Conservation (phyloP, 2,888 invertebrate species). For the Oscheius sp. region DNA sequence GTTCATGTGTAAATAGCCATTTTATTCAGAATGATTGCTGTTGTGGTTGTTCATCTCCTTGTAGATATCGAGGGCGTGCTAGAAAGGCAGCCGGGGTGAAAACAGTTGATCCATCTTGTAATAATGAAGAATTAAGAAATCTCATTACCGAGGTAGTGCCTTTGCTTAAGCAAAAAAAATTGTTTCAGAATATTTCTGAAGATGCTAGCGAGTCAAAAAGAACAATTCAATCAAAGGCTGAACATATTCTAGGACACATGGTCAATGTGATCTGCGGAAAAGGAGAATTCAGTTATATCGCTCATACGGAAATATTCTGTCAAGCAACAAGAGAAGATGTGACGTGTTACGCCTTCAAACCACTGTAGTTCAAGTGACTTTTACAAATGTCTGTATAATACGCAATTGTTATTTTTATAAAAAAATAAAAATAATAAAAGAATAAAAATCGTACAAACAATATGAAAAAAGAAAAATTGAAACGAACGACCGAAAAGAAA, state of each 20-base stretch:
- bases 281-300: slow-evolving; percentile 67
- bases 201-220: slow-evolving; percentile 62
- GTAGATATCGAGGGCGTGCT: slow-evolving; percentile 50
- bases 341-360: slow-evolving; percentile 67
- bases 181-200: slow-evolving; percentile 29
- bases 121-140: slow-evolving; percentile 53
- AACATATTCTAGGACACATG: slow-evolving; percentile 35
- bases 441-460: no score
- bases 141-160: slow-evolving; percentile 50
- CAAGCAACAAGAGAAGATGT: slow-evolving; percentile 56
- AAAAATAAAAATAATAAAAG: no score
- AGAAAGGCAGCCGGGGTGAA: slow-evolving; percentile 48
- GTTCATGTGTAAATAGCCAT: no score
- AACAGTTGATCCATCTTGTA: slow-evolving; percentile 59
- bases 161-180: background rate
- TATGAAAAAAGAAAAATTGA: no score
- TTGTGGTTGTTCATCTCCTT: slow-evolving; percentile 63
- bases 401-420: no score
- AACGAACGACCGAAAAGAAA: no score
- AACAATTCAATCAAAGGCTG: slow-evolving; percentile 61
- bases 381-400: no score
- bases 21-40: slow-evolving; percentile 66
- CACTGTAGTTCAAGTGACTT: slow-evolving; percentile 36
- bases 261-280: slow-evolving; percentile 63
- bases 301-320: slow-evolving; percentile 67